Percentiles rank a stretch among this genome's conserved stretches.
These are phyloP conservation scores for Blomia tropicalis DNA, from an alignment of 2,888 invertebrate genomes.

Conservation along the genomic window DNA sequence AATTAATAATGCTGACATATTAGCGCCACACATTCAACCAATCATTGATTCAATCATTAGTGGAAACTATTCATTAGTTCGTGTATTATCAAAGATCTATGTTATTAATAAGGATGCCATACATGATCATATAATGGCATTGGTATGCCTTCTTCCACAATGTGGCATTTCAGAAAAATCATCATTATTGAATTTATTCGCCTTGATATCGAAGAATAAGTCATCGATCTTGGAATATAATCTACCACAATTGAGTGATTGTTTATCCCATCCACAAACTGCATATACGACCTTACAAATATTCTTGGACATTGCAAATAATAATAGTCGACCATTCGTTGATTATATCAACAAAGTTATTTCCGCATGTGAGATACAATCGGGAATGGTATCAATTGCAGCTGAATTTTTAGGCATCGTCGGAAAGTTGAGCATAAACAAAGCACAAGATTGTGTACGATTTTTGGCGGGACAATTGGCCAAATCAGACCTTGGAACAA, in stretches of 20 bases:
- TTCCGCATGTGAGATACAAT: conserved; percentile 32
- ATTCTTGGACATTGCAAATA: conserved; percentile 55
- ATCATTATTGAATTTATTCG: conserved; percentile 63
- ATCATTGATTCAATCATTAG: conserved; percentile 78
- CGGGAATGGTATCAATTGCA: conserved; percentile 32
- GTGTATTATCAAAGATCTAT: conserved; percentile 76
- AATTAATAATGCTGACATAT: conserved; percentile 66
- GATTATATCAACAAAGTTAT: conserved; percentile 54
- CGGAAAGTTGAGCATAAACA: conserved; percentile 40
- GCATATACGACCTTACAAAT: conserved; percentile 52
- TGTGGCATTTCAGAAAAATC: conserved; percentile 72
- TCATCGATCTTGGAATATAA: conserved; percentile 62
- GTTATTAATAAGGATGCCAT: conserved; percentile 70
- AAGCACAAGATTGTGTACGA: conserved; percentile 61
- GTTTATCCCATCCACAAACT: conserved; percentile 47
- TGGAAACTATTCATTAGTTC: conserved; percentile 68
- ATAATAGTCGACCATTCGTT: conserved; percentile 51
- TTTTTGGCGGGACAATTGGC: conserved; percentile 60
- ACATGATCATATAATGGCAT: conserved; percentile 62
- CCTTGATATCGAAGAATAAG: conserved; percentile 61
- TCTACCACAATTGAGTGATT: conserved; percentile 62
- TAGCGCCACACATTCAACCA: conserved; percentile 70
- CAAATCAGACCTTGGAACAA: conserved; percentile 52
- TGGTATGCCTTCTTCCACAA: conserved; percentile 55
- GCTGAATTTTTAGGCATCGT: conserved; percentile 37